phyloP scores from a whole-genome alignment of 2,797 vertebrate species.

The Syngnathus rostellatus region DNA sequence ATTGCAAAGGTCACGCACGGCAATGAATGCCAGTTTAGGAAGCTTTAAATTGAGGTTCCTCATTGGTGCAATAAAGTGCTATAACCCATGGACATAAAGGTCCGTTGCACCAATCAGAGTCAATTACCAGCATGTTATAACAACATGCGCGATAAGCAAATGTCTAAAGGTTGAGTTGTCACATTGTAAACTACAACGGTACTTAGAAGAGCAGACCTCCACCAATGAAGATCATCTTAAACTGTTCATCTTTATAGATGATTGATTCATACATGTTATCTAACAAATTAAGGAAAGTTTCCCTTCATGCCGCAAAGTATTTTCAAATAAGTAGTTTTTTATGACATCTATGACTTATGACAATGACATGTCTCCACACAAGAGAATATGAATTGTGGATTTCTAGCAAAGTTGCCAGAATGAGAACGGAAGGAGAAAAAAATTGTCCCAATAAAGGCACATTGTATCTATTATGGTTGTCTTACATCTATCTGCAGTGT shows the following conservation, averaged over 20 bases:
- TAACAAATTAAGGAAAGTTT: neutral
- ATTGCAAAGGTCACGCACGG: conserved; percentile 74
- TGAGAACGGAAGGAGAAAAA: neutral
- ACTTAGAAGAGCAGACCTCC: neutral
- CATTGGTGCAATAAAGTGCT: conserved; percentile 52
- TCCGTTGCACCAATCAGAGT: conserved; percentile 35
- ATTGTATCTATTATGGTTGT: neutral
- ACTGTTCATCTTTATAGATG: neutral
- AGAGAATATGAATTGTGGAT: neutral
- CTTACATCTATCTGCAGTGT: neutral
- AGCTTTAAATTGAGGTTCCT: conserved; percentile 67
- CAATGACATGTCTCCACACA: no score
- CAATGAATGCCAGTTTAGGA: conserved; percentile 68
- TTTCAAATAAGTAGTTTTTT: neutral
- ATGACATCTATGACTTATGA: no score
- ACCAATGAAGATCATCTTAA: neutral
- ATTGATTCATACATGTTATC: neutral
- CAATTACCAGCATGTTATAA: conserved; percentile 37
- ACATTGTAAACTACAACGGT: neutral
- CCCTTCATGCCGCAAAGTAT: neutral
- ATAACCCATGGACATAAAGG: conserved; percentile 46
- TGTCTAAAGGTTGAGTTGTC: conserved; percentile 31
- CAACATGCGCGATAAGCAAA: conserved; percentile 23
- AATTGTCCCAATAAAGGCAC: neutral
- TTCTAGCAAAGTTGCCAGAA: neutral